phyloP scores from a whole-genome alignment of 1,140 invertebrate species.

The Bombus balteatus region DNA sequence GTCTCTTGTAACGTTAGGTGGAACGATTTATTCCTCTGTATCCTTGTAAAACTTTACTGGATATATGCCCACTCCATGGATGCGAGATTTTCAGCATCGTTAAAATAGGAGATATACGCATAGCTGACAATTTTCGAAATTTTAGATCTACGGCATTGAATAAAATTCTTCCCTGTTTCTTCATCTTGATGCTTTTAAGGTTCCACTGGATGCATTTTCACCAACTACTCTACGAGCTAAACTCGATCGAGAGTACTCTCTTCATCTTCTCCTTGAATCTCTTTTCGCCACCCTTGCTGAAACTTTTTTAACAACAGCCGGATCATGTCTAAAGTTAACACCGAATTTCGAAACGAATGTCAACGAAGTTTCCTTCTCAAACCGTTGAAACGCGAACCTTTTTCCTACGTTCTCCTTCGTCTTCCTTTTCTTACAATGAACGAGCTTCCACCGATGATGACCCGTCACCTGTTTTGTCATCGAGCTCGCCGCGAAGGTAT shows the following conservation, averaged over 20 bases:
- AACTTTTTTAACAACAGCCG: constrained; percentile 24
- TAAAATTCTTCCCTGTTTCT: too few relatives aligned
- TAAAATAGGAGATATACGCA: background rate
- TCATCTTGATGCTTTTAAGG: background rate
- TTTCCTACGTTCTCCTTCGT: background rate
- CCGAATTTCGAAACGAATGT: background rate
- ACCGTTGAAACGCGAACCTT: background rate
- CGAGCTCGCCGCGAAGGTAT: constrained; percentile 18
- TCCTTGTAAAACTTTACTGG: background rate
- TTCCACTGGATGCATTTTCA: background rate
- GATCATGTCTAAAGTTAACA: constrained; percentile 19
- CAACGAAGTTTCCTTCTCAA: background rate
- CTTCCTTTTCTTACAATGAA: background rate
- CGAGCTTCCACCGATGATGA: background rate
- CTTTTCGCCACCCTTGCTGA: background rate
- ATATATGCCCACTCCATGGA: background rate
- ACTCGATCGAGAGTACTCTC: constrained; percentile 9
- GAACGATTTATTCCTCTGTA: background rate
- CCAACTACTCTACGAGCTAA: background rate
- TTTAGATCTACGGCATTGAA: background rate
- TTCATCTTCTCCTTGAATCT: too few relatives aligned
- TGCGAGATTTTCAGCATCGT: background rate
- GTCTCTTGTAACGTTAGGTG: background rate
- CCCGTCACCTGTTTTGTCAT: constrained; percentile 8
- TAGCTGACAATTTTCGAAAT: background rate